Evolutionary conservation across 2,797 vertebrate species (phyloP).

Genomic region (Clarias laeviceps): DNA sequence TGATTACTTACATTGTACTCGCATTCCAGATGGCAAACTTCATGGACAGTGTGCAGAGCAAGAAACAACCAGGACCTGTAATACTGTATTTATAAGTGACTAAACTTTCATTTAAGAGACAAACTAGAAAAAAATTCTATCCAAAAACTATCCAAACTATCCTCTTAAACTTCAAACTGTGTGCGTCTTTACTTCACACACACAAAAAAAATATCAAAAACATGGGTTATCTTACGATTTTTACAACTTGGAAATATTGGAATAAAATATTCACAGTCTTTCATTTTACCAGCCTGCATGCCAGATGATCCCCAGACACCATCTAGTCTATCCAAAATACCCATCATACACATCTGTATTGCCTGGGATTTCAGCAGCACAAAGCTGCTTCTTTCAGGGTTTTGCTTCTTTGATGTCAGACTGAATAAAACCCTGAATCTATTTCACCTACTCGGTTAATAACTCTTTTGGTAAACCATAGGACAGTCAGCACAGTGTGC

Average conservation of each 20-base stretch:
- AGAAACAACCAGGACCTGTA: no score
- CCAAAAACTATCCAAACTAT: no score
- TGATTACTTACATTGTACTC: no score
- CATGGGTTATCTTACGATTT: not conserved
- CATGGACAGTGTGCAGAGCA: no score
- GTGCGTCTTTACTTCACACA: not conserved
- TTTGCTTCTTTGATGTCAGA: conserved; percentile 28
- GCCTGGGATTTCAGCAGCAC: conserved; percentile 15
- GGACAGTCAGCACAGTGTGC: conserved; percentile 9
- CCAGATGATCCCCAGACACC: not conserved
- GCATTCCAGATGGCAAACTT: no score
- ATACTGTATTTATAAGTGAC: no score
- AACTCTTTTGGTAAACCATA: conserved; percentile 26
- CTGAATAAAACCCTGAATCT: conserved; percentile 19
- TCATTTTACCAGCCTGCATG: conserved; percentile 6
- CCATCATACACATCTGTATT: not conserved
- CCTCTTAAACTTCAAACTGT: not conserved
- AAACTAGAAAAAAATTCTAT: no score
- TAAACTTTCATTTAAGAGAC: no score
- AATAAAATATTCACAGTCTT: not conserved
- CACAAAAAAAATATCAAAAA: not conserved
- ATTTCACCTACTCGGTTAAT: conserved; percentile 27
- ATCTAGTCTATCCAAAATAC: not conserved
- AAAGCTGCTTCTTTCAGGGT: conserved; percentile 16
- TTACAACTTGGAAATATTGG: not conserved